These are phyloP conservation scores for Campylomormyrus numenius DNA, from an alignment of 2,113 vertebrate genomes.

Conservation along the genomic window DNA sequence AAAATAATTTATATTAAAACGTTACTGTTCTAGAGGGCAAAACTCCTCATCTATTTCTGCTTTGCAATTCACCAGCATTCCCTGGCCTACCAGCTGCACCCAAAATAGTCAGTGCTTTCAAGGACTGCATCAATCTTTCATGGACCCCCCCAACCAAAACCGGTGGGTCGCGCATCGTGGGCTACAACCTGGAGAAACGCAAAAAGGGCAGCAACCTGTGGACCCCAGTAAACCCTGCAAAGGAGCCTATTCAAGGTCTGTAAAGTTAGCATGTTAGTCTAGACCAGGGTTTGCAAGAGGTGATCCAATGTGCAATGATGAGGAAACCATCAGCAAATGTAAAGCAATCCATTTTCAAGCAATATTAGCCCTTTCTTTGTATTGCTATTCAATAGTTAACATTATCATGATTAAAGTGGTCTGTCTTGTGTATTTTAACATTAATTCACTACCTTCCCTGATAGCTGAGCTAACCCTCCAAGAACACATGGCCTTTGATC, in stretches of 20 bases:
- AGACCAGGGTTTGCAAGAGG: neutral
- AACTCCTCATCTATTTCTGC: neutral
- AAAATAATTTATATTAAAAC: neutral
- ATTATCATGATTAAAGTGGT: neutral
- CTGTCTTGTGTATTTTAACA: neutral
- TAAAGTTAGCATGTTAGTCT: neutral
- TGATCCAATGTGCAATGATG: neutral
- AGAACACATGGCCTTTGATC: neutral
- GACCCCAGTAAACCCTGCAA: slow-evolving; percentile 59
- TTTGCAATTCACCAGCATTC: slow-evolving; percentile 50
- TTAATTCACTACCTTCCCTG: neutral
- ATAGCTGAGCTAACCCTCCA: neutral
- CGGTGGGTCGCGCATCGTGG: slow-evolving; percentile 56
- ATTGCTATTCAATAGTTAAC: neutral
- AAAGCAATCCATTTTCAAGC: neutral
- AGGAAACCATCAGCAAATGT: neutral
- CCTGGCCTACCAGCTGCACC: slow-evolving; percentile 68
- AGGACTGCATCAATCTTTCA: slow-evolving; percentile 60
- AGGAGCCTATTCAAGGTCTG: slow-evolving; percentile 62
- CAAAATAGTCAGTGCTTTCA: slow-evolving; percentile 59
- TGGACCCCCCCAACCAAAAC: slow-evolving; percentile 66
- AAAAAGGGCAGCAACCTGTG: slow-evolving; percentile 71
- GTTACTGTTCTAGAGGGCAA: neutral
- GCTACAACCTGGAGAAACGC: slow-evolving; percentile 74
- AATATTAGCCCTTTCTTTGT: neutral